Percentiles rank a stretch among this genome's conserved stretches.
Conservation (phyloP, 1,140 invertebrate species). For the Pachypeltis micranthus region DNA sequence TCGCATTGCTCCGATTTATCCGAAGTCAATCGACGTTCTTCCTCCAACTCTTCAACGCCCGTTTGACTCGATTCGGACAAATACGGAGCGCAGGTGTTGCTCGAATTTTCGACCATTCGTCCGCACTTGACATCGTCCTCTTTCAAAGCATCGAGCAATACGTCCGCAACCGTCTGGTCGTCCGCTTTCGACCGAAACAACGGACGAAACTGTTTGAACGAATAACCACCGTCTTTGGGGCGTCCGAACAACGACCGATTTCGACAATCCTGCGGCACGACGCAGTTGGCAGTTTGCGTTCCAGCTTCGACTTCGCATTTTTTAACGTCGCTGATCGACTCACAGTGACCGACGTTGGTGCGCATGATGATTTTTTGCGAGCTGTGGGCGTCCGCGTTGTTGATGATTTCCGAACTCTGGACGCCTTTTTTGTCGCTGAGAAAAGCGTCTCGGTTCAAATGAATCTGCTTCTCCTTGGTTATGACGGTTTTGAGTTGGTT, state of each 20-base stretch:
- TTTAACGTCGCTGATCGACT: neutral
- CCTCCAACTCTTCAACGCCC: neutral
- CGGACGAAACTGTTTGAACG: constrained; percentile 1
- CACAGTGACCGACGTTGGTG: constrained; percentile 5
- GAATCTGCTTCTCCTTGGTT: constrained; percentile 19
- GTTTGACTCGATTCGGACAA: constrained; percentile 6
- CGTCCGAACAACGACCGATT: neutral
- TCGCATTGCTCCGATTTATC: constrained; percentile 1
- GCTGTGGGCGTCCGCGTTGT: constrained; percentile 6
- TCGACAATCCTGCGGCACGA: neutral
- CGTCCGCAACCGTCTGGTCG: constrained; percentile 13
- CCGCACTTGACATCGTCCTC: too few species aligned
- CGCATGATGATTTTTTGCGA: constrained; percentile 8
- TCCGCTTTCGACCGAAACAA: constrained; percentile 11
- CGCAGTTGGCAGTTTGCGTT: neutral
- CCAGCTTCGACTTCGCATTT: neutral
- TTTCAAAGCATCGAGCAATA: constrained; percentile 14
- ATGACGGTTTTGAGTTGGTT: constrained; percentile 13
- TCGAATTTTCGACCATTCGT: neutral
- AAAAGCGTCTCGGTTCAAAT: constrained; percentile 9
- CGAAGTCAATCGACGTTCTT: neutral
- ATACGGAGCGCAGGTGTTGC: constrained; percentile 11
- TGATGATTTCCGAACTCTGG: constrained; percentile 8
- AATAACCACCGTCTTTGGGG: neutral
- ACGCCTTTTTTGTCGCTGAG: neutral